These are phyloP conservation scores for Pseudachorutes palmiensis DNA, from an alignment of 1,140 invertebrate species.

Conservation along the genomic window DNA sequence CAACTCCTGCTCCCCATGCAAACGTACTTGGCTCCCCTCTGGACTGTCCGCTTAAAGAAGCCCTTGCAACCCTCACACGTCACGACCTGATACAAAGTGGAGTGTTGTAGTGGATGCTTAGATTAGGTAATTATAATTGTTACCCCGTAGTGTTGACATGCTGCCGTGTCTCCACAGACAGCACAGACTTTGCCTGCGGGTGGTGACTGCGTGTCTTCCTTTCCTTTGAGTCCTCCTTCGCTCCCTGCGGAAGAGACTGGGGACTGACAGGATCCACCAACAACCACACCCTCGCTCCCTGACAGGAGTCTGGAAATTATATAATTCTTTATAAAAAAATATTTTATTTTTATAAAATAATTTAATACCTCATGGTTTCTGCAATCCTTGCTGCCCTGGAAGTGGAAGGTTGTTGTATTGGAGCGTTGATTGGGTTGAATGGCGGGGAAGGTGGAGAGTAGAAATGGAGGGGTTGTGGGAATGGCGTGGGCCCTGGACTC, in stretches of 20 bases:
- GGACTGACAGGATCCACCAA: conserved; percentile 16
- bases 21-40: conserved; percentile 97
- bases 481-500: conserved; percentile 34
- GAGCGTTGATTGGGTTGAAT: conserved; percentile 34
- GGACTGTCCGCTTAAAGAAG: conserved; percentile 92
- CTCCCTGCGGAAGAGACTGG: conserved; percentile 37
- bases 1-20: conserved; percentile 96
- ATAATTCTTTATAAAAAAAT: neutral
- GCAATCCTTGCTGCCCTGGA: neutral
- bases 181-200: conserved; percentile 85
- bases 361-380: neutral
- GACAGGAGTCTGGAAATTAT: neutral
- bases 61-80: conserved; percentile 98
- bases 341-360: neutral
- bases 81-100: conserved; percentile 43
- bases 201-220: conserved; percentile 46
- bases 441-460: conserved; percentile 34
- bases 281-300: neutral
- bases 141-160: conserved; percentile 97
- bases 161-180: conserved; percentile 96
- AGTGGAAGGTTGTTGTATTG: conserved; percentile 13
- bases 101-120: too few relatives aligned
- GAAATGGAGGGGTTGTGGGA: conserved; percentile 38
- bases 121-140: too few relatives aligned
- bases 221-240: conserved; percentile 15